A percentile compares a stretch with the other conserved stretches of the same genome.
Evolutionary conservation across 2,797 vertebrate species (phyloP).

Genomic region (Eulemur coronatus): DNA sequence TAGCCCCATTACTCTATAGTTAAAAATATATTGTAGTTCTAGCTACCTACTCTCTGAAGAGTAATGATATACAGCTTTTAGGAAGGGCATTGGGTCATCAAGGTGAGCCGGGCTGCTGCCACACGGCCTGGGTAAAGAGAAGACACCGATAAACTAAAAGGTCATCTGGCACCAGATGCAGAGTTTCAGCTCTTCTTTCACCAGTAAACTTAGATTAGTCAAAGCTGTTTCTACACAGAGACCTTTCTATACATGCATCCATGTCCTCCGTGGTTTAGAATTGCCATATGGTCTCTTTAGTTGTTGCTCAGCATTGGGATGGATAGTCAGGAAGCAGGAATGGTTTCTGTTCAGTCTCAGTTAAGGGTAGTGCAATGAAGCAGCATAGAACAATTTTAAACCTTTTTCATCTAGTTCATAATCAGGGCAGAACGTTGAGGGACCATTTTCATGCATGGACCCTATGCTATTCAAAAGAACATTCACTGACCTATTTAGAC

Average conservation of each 20-base stretch:
- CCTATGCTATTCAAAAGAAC: not conserved
- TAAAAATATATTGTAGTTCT: not conserved
- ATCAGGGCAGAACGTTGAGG: not conserved
- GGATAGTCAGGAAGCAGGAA: not conserved
- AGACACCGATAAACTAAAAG: not conserved
- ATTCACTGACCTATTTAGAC: not conserved
- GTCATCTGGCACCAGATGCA: not conserved
- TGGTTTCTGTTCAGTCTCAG: not conserved
- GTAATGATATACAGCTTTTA: not conserved
- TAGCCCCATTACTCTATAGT: not conserved
- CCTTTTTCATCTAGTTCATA: not conserved
- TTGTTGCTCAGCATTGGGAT: not conserved
- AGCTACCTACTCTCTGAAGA: not conserved
- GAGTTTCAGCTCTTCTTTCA: not conserved
- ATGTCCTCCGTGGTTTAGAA: not conserved
- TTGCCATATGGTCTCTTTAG: rapidly evolving
- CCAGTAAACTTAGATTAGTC: not conserved
- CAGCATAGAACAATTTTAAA: not conserved
- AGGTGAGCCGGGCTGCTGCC: not conserved
- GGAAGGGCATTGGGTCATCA: not conserved
- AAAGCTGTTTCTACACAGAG: not conserved
- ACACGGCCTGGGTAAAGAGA: not conserved
- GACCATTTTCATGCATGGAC: not conserved
- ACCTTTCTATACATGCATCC: not conserved
- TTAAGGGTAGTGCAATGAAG: not conserved